Conservation (phyloP, 35 echinoderm and acorn worm genomes). For the Patiria miniata region DNA sequence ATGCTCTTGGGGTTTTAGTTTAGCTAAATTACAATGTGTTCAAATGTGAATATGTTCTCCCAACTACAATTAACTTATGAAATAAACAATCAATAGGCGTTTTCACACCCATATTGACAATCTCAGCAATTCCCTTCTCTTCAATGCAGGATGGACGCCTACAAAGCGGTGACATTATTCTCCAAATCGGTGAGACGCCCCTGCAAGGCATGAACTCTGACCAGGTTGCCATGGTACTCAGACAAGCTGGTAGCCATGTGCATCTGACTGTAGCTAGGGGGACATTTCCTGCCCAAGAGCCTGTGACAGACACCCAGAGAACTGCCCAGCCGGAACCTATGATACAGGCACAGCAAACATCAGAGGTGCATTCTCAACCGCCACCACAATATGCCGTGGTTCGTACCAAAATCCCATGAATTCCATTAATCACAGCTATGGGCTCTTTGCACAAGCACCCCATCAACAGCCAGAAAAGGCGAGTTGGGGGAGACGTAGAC, state of each 20-base stretch:
- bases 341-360: neutral
- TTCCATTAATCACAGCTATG: no score
- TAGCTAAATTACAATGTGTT: no score
- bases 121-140: neutral
- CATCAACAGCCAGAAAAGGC: no score
- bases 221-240: constrained; percentile 85
- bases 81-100: no score
- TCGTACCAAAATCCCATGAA: neutral
- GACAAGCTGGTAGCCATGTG: constrained; percentile 85
- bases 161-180: constrained; percentile 90
- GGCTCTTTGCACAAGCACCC: no score
- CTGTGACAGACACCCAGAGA: neutral
- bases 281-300: neutral
- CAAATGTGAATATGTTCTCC: no score
- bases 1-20: no score
- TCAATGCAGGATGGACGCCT: constrained; percentile 74
- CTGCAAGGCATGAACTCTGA: constrained; percentile 89
- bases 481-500: no score
- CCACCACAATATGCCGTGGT: neutral
- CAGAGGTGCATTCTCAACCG: neutral
- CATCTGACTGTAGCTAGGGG: constrained; percentile 71
- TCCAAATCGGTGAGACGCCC: constrained; percentile 87
- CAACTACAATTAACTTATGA: no score
- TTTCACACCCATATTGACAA: no score
- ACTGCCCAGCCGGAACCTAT: constrained; percentile 8